Base-by-base conservation (phyloP, 2,888 invertebrate genomes). In the Frankliniella fusca region DNA sequence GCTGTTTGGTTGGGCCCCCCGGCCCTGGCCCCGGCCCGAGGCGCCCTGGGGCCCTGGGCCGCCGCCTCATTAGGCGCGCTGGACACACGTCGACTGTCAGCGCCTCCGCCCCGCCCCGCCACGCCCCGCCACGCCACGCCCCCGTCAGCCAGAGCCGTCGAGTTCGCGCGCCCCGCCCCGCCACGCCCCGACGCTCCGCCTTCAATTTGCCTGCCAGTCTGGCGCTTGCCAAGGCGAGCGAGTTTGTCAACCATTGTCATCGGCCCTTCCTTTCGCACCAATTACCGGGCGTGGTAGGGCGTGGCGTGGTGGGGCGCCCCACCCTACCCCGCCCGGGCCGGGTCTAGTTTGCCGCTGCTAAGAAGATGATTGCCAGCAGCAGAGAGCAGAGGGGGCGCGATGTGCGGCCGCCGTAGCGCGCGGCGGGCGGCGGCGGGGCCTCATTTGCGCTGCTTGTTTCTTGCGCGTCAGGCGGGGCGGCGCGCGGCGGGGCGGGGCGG, bases 401-500 rank as follows among this genome's bases (percentile, higher is more conserved):
- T 38, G 38, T 38, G 38, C 70, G 23, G 70, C 70, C 70, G 10
- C 38, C 38, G 38, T 38, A 38, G 70, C 23, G 70, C 70, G 27
- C 70, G 70, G 70, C 65, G 9, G n/a, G 50, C 50, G 65, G 65
- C 65, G 23, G n/a, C 65, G 65, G 2, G 20, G 65, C 27, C 70
- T 76, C 70, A 76, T 76, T 76, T 76, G 70, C 70, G 70, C 70
- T 27, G 70, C 70, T 76, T 76, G 70, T 76, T 76, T 76, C 70
- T 76, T 76, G 70, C 70, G 18, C 54, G 61, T 27, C 70, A 76
- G 27, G 27, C 70, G 27, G 27, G 23, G 27, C 9, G 23, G 70
- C 11, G 27, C 23, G 23, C 9, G 9, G 27, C 23, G 70, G 27
- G 23, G 27, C 9, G 23, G 70, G 23, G 27, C 23, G 23, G n/a